phyloP scores from a whole-genome alignment of 2,113 vertebrate species.

The Quiscalus mexicanus region DNA sequence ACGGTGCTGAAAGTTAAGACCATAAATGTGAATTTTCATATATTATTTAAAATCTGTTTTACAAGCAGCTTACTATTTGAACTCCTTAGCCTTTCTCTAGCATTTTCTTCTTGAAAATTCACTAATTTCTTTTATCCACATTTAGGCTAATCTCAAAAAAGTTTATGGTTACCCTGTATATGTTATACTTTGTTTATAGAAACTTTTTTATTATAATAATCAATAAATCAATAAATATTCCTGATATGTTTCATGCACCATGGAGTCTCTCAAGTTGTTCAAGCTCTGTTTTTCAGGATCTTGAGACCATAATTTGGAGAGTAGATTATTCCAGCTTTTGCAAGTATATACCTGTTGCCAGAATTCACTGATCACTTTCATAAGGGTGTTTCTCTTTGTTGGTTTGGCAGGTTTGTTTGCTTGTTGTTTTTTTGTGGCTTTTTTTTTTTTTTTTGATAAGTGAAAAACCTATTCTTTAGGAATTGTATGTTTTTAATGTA shows the following conservation, averaged over 20 bases:
- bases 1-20: rapidly evolving
- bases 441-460: background rate
- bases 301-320: background rate
- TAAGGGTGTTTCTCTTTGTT: background rate
- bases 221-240: background rate
- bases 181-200: background rate
- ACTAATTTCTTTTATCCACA: background rate
- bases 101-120: background rate
- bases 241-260: background rate
- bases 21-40: background rate
- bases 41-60: background rate
- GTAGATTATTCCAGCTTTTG: background rate
- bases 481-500: background rate
- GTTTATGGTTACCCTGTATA: background rate
- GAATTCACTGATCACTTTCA: background rate
- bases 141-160: background rate
- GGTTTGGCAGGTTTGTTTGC: background rate
- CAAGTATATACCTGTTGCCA: background rate
- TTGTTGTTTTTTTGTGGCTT: background rate
- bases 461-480: background rate
- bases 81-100: background rate
- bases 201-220: background rate
- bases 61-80: background rate
- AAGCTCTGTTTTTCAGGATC: background rate
- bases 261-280: background rate